Base-by-base conservation (phyloP, 2,888 invertebrate species). In the Cephus runcator region DNA sequence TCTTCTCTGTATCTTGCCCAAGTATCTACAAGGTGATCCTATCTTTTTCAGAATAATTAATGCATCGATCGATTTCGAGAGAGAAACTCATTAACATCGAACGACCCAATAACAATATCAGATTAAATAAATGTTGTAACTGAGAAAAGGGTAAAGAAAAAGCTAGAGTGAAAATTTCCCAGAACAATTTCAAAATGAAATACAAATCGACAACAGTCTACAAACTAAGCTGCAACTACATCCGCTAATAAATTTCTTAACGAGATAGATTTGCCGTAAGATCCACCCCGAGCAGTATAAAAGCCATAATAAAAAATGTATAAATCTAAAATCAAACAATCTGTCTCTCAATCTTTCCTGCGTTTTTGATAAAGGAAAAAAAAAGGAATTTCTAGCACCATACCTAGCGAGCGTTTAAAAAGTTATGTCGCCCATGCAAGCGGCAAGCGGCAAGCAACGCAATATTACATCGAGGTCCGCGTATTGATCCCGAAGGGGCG, bases 401-500 rank as follows among this genome's bases (percentile, higher is more conserved):
- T 69, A 15, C 4, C 71, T 1, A 71, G 33, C 34, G 69, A 69
- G 31, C 76, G 69, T 73, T 68, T 71, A n/a, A 73, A 76, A 76
- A 56, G 68, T 35, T 76, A 76, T 76, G 35, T 34, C 69, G 33
- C 69, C 69, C 35, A 12, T 69, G 76, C 69, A 56, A 68, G 69
- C 33, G 69, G 76, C 69, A 56, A 68, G 69, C 33, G 69, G 34
- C 56, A 31, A 68, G 34, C 76, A 69, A 31, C 76, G 69, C 76
- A 68, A 33, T 76, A 68, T 76, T 76, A 78, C 76, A 34, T 36
- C 36, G 79, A 73, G 77, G 75, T 81, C 82, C 80, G 81, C 83
- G 90, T 91, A 91, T 91, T 91, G 91, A 91, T 90, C 90, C 88
- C 81, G 85, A 87, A 88, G 87, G 86, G 87, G 88, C 76, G 80